Evolutionary conservation across 2,797 vertebrate species (phyloP), one percentile per base, ranked within the genome.

Genomic region (Mormyrus proboscirostris): DNA sequence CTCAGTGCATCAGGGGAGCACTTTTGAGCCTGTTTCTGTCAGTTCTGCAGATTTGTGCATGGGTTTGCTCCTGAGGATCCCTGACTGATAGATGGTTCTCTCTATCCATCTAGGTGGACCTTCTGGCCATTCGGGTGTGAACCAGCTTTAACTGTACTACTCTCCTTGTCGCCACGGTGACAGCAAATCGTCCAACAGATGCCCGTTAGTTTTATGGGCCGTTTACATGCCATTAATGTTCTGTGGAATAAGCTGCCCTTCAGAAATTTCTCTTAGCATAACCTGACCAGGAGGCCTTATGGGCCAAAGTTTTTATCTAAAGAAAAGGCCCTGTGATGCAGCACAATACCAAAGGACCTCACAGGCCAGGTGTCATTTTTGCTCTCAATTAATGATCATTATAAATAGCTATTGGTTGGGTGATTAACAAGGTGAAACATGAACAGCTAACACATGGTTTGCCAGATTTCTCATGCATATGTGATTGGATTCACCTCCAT

Each of bases 341-440:
- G 91, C 93, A 90, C 87, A 65, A 93, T 93, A 93, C 95, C 95
- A 95, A 96, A 95, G 96, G 95, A 95, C 95, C 95, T 96, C 95
- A 96, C 95, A 91, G 95, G 94, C 95, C 95, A 95, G 94, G 95
- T 95, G 91, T 92, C 92, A 92, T 95, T 94, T 93, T 90, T 91
- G 16, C 94, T 94, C 92, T 93, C 65, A 87, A 44, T 88, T 84
- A 92, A 94, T 93, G 92, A 94, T 91, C 91, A 91, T 92, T 91
- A 94, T 94, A 90, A 93, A 93, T 91, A 90, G 89, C 92, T 89
- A 91, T 16, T n/a, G 53, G 65, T 83, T 29, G 59, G 47, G 47
- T 89, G 88, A 88, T 76, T 86, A 87, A 59, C 22, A 57, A 57
- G 49, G 33, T 41, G 22, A 86, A 90, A 90, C 41, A 89, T 90